Percentiles rank a stretch among this genome's conserved stretches.
Conservation (phyloP, 2,888 invertebrate genomes). For the Drosophila anomelani region DNA sequence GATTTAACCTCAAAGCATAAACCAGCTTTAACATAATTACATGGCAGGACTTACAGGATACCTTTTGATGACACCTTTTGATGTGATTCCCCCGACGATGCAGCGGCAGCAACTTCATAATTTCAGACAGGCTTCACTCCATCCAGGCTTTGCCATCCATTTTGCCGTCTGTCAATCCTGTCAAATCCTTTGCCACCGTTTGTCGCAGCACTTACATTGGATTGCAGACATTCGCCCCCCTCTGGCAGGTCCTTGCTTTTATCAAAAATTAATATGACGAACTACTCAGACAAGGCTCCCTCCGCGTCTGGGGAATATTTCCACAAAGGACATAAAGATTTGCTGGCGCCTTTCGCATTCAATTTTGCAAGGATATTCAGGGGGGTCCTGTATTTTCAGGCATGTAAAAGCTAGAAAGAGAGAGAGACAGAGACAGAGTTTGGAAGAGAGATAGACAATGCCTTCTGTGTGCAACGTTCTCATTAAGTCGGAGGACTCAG, state of each 20-base stretch:
- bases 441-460: conserved; percentile 24
- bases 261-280: conserved; percentile 66
- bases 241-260: conserved; percentile 34
- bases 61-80: conserved; percentile 23
- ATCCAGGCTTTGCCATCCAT: not conserved
- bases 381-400: conserved; percentile 31
- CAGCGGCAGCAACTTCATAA: conserved; percentile 15
- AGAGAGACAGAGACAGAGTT: not conserved
- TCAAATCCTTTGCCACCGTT: conserved; percentile 58
- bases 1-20: conserved; percentile 2
- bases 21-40: conserved; percentile 3
- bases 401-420: conserved; percentile 38
- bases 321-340: conserved; percentile 36
- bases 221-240: conserved; percentile 44
- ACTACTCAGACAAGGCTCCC: conserved; percentile 59
- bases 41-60: conserved; percentile 1
- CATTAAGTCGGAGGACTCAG: conserved; percentile 50
- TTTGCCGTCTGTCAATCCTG: conserved; percentile 44
- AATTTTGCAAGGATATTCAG: conserved; percentile 34
- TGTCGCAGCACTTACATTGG: conserved; percentile 54
- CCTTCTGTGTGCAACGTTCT: conserved; percentile 39
- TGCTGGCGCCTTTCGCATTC: conserved; percentile 40
- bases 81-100: conserved; percentile 14
- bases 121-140: conserved; percentile 5
- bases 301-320: conserved; percentile 14